These are phyloP conservation scores for Nudaria mundana DNA, from an alignment of 2,888 invertebrate genomes.

Conservation along the genomic window DNA sequence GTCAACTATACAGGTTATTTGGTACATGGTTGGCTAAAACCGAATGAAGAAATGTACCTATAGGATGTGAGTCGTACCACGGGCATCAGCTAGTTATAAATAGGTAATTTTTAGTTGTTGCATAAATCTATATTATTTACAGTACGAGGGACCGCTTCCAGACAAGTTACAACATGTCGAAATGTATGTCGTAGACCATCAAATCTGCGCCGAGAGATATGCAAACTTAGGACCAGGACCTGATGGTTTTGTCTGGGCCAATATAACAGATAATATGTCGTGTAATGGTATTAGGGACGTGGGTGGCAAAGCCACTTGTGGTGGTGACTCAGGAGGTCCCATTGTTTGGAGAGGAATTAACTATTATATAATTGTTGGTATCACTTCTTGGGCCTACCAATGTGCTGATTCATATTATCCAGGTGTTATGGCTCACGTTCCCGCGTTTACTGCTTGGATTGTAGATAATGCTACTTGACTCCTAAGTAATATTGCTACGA, in stretches of 20 bases:
- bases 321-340: slow-evolving; percentile 80
- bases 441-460: slow-evolving; percentile 39
- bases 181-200: slow-evolving; percentile 40
- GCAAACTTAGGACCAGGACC: slow-evolving; percentile 28
- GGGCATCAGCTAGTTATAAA: background rate
- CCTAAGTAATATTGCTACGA: no score
- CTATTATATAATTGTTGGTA: slow-evolving; percentile 37
- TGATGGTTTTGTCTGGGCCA: slow-evolving; percentile 24
- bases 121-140: slow-evolving; percentile 2
- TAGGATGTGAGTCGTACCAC: no score
- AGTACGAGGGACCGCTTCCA: background rate
- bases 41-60: no score
- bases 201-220: slow-evolving; percentile 42
- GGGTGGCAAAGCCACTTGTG: slow-evolving; percentile 58
- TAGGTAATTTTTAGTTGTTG: no score
- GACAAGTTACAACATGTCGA: slow-evolving; percentile 26
- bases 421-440: slow-evolving; percentile 45
- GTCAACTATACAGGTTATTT: no score
- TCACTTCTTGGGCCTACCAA: slow-evolving; percentile 44
- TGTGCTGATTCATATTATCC: slow-evolving; percentile 40
- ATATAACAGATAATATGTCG: slow-evolving; percentile 37
- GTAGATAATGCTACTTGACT: slow-evolving; percentile 3
- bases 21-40: no score
- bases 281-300: slow-evolving; percentile 45
- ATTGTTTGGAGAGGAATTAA: background rate